Conservation (phyloP, 2,797 vertebrate species). For the Chanos chanos region DNA sequence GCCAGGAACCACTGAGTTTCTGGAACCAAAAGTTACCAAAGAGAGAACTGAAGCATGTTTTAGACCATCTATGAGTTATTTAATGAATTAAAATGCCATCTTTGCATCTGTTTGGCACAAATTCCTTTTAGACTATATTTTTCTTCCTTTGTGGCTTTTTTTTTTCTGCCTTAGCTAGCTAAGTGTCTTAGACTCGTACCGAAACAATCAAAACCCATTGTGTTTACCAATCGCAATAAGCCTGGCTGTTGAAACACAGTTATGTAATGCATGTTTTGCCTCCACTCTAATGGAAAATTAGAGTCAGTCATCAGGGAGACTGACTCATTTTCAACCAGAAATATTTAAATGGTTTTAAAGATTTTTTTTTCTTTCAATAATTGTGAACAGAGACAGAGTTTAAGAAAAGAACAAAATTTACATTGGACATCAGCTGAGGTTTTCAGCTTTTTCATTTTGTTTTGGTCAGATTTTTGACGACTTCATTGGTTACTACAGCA, state of each 20-base stretch:
- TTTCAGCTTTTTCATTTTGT: too few relatives aligned
- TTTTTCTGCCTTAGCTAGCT: conserved; percentile 38
- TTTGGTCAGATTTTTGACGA: too few relatives aligned
- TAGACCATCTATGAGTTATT: too few relatives aligned
- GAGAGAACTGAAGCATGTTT: too few relatives aligned
- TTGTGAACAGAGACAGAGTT: too few relatives aligned
- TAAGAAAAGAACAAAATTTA: too few relatives aligned
- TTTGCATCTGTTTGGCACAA: conserved; percentile 3
- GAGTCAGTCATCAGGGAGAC: background rate
- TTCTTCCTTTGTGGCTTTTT: background rate
- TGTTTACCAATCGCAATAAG: conserved; percentile 33
- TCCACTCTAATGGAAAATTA: background rate
- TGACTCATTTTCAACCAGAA: background rate
- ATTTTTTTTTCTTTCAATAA: background rate
- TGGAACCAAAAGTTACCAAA: too few relatives aligned
- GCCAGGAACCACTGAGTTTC: too few relatives aligned
- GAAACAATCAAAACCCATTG: conserved; percentile 58
- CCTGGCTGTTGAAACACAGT: conserved; percentile 15
- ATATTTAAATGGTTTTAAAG: too few relatives aligned
- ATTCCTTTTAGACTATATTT: background rate
- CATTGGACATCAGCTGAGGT: too few relatives aligned
- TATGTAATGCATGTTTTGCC: conserved; percentile 1
- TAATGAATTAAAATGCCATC: too few relatives aligned
- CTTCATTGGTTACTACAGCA: conserved; percentile 23
- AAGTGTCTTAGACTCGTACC: conserved; percentile 59